Evolutionary conservation across 2,888 invertebrate species (phyloP), one percentile per base, ranked within the genome.

Genomic region (Ganaspis brasiliensis): DNA sequence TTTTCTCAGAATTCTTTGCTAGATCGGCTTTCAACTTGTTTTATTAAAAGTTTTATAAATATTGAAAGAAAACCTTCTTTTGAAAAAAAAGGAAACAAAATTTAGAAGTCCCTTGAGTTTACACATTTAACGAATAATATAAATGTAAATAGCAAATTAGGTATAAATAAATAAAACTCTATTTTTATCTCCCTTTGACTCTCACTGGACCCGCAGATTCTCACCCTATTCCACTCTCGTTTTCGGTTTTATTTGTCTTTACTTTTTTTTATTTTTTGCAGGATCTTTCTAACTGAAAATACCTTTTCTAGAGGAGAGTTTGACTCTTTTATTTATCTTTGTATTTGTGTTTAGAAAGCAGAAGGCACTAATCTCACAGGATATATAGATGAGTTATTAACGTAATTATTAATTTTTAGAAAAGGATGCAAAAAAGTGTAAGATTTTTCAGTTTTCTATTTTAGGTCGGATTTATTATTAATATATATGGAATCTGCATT

Each of bases 191-290:
- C 52, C 19, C 49, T 49, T 49, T 6, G 49, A 16, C 45, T 12
- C 45, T 4, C 45, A 14, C 12, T 16, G 8, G 19, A 52, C 16
- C 19, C 52, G 16, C 19, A 52, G 6, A 52, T 52, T 52, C 52
- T 52, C 52, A 52, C 52, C 16, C 52, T 52, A 52, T 52, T 52
- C 52, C 16, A 16, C 19, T 1, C 16, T 52, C 52, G 8, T 52
- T 52, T 52, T 52, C 19, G 19, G 16, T 52, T 52, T 16, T 52
- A 52, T 52, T 52, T 52, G 52, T 52, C 19, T 52, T 52, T n/a
- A n/a, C n/a, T 9, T 52, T 16, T 16, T 2, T 52, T 52, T 52
- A 52, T n/a, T 52, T 52, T 16, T n/a, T 1, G 9, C 16, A 52
- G 52, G 19, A 49, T 19, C 52, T 52, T 9, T 52, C 52, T 52